Evolutionary conservation across 2,113 vertebrate species (phyloP), one percentile per base, ranked within the genome.

Genomic region (Phocoena sinus): DNA sequence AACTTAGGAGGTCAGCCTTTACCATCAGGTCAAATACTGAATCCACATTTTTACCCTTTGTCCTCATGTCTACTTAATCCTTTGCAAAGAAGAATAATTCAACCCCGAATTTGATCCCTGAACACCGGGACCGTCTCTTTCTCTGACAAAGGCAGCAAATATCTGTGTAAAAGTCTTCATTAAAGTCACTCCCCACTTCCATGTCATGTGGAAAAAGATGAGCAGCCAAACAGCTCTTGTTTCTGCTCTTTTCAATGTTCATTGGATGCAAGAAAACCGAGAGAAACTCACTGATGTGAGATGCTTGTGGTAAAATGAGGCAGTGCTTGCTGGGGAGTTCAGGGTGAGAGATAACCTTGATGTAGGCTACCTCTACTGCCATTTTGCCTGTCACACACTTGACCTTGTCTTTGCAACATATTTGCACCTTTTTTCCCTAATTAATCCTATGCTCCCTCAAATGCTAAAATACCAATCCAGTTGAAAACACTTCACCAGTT

Each of bases 231-330:
- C 6, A 11, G 9, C 2, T 93, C 76, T 9, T 18, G 6, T 62
- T 74, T 70, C 31, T 47, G 1, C 60, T 50, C 36, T 38, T 90
- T 38, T 28, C 44, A 56, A 7, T 20, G 1, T 53, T 21, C 74
- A 33, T 3, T 31, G 44, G 36, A 81, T 4, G 17, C 47, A 50
- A 7, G 68, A 71, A 71, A 71, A 1, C 41, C 4, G 1, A 0
- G 5, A n/a, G 60, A 53, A 18, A 20, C 14, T 18, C 56, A 38
- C 82, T 1, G 13, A 0, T 4, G 58, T 41, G 56, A 41, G 13
- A 4, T 1, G 0, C 50, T 17, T 4, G 2, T 2, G 2, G 17
- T 15, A 17, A 38, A 41, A 31, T 0, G 44, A 89, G 25, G 28
- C 7, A 5, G 31, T 4, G 63, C 36, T 76, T 62, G 12, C 31